These are phyloP conservation scores for Rhynchotus rufescens DNA, from an alignment of 2,797 vertebrate species.

Conservation along the genomic window DNA sequence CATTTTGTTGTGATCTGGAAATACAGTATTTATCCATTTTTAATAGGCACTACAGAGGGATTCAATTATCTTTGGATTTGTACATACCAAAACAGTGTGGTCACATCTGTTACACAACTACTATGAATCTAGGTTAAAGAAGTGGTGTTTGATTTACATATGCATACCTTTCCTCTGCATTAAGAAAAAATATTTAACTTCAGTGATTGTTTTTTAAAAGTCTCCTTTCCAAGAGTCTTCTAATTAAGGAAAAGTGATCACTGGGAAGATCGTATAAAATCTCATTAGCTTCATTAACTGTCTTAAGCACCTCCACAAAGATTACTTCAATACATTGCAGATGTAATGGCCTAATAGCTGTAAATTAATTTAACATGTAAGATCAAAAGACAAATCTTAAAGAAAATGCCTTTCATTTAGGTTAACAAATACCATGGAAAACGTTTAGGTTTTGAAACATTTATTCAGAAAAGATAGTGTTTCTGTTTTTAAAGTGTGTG, in stretches of 20 bases:
- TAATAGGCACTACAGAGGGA: conserved; percentile 42
- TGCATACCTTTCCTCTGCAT: not conserved
- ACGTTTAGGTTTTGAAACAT: not conserved
- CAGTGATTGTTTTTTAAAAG: not conserved
- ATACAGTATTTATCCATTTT: conserved; percentile 17
- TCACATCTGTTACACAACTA: conserved; percentile 56
- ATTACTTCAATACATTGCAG: not conserved
- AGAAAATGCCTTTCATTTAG: not conserved
- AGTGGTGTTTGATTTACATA: not conserved
- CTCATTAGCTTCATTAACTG: not conserved
- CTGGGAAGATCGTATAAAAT: not conserved
- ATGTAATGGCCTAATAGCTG: not conserved
- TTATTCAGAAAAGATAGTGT: not conserved
- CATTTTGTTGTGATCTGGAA: conserved; percentile 8
- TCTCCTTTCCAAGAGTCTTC: not conserved
- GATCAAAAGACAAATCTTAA: not conserved
- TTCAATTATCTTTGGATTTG: conserved; percentile 47
- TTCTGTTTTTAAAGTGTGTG: not conserved
- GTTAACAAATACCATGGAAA: not conserved
- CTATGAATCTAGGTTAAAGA: conserved; percentile 42
- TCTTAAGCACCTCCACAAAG: not conserved
- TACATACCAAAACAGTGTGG: not conserved
- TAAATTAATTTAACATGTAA: not conserved
- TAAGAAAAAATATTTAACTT: too few relatives aligned
- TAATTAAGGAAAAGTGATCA: conserved; percentile 15